Percentiles rank a stretch among this genome's conserved stretches.
Conservation (phyloP, 1,140 invertebrate genomes). For the Vanessa atalanta region DNA sequence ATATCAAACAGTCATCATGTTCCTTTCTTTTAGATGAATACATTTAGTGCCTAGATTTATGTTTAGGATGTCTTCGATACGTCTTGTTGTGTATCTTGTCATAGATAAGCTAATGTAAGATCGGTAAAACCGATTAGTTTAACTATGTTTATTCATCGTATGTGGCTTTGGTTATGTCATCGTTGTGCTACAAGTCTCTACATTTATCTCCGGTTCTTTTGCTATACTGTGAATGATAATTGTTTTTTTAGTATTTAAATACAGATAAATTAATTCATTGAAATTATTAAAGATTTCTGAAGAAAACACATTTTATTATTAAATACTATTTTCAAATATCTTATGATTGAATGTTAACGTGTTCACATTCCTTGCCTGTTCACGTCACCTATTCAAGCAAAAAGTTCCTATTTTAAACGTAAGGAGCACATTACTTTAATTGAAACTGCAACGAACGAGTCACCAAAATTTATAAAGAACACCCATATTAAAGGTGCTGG, state of each 20-base stretch:
- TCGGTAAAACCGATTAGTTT: background rate
- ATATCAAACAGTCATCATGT: background rate
- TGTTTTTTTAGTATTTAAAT: background rate
- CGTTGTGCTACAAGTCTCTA: conserved; percentile 5
- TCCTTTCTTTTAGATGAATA: conserved; percentile 13
- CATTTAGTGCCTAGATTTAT: conserved; percentile 1
- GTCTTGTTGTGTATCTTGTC: background rate
- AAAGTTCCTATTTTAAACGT: background rate
- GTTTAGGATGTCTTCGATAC: background rate
- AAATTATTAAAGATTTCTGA: no score
- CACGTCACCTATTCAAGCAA: background rate
- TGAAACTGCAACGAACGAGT: background rate
- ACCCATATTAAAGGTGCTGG: background rate
- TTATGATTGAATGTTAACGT: background rate
- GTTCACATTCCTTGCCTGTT: background rate
- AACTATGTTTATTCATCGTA: background rate
- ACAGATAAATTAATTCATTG: no score
- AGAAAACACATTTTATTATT: background rate
- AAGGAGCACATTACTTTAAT: background rate
- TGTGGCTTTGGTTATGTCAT: conserved; percentile 15
- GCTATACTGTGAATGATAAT: background rate
- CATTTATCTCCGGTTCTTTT: background rate
- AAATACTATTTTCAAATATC: background rate
- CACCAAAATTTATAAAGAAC: background rate
- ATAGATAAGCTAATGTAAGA: background rate